These are phyloP conservation scores for Forpus xanthops DNA, from an alignment of 2,797 vertebrate genomes.

Conservation along the genomic window DNA sequence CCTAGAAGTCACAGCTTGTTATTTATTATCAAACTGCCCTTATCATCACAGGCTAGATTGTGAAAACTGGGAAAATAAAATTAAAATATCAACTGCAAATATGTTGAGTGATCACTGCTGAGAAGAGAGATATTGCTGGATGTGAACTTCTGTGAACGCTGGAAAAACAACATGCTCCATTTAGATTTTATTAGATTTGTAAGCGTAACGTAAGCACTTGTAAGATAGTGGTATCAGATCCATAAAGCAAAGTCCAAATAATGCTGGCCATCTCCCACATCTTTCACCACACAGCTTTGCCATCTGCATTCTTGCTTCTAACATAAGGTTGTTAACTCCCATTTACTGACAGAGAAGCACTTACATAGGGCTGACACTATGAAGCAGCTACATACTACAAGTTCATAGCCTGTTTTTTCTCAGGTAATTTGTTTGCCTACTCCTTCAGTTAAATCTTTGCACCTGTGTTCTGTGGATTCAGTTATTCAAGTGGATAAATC, in stretches of 20 bases:
- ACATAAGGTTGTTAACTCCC: accelerated
- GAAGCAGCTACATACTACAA: too few species aligned
- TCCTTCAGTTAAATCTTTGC: not conserved
- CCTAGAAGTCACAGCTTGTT: not conserved
- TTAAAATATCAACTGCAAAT: not conserved
- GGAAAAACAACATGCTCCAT: not conserved
- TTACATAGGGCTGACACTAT: not conserved
- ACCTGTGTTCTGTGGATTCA: not conserved
- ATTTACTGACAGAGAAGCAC: not conserved
- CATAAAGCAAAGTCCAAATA: not conserved
- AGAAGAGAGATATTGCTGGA: not conserved
- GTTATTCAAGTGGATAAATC: not conserved
- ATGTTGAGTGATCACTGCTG: not conserved
- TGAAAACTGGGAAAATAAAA: not conserved
- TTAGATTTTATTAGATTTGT: not conserved
- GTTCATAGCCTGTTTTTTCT: not conserved
- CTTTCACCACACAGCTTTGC: not conserved
- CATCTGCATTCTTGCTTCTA: not conserved
- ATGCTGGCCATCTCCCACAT: not conserved
- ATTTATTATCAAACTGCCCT: not conserved
- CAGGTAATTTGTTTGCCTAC: not conserved
- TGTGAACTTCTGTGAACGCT: not conserved
- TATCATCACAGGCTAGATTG: not conserved
- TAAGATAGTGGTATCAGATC: not conserved
- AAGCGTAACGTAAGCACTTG: not conserved